phyloP scores from a whole-genome alignment of 2,888 invertebrate species.

The Graphium colonna region DNA sequence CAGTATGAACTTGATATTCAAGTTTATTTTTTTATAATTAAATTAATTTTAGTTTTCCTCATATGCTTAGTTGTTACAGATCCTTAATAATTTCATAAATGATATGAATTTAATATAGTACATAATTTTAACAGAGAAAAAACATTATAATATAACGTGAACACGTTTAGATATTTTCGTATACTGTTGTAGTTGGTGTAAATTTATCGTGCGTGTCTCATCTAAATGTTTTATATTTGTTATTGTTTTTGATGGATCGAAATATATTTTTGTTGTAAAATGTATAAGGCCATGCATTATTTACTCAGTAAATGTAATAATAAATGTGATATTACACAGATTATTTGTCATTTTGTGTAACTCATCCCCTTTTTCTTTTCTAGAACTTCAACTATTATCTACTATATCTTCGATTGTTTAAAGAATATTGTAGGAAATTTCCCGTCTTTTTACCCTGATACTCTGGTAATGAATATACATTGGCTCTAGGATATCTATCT shows the following conservation, averaged over 20 bases:
- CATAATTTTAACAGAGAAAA: conserved; percentile 5
- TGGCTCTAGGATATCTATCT: no score
- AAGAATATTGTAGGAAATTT: no score
- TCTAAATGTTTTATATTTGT: conserved; percentile 16
- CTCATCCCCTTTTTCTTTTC: no score
- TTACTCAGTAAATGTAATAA: conserved; percentile 22
- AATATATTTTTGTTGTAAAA: conserved; percentile 24
- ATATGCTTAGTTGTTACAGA: neutral
- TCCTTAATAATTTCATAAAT: conserved; percentile 2
- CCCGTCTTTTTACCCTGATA: no score
- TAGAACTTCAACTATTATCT: no score
- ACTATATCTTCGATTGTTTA: no score
- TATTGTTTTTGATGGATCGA: conserved; percentile 21
- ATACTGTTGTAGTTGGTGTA: conserved; percentile 20
- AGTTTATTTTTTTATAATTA: conserved; percentile 25
- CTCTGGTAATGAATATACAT: no score
- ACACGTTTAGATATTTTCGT: conserved; percentile 12
- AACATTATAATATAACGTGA: conserved; percentile 1
- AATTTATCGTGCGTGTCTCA: conserved; percentile 17
- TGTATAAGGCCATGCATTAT: conserved; percentile 18
- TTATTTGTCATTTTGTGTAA: conserved; percentile 6
- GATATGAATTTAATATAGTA: neutral
- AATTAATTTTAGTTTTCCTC: conserved; percentile 2
- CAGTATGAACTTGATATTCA: conserved; percentile 31
- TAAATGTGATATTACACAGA: conserved; percentile 38